These are phyloP conservation scores for Eumaeus atala DNA, from an alignment of 1,140 invertebrate species.

Conservation along the genomic window DNA sequence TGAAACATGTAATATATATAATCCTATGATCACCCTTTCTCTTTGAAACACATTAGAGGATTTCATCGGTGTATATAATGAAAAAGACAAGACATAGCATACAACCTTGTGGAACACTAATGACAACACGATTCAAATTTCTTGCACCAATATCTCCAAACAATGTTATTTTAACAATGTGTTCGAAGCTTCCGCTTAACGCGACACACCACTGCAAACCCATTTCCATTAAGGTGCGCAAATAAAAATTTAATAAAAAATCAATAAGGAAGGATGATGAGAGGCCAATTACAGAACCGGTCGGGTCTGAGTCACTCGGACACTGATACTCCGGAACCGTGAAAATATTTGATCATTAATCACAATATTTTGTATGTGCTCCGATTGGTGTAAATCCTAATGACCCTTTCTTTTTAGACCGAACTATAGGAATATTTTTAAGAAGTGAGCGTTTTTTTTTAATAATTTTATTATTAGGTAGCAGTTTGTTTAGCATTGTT, in stretches of 20 bases:
- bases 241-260: neutral
- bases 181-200: too few relatives aligned
- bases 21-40: too few relatives aligned
- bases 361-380: neutral
- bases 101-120: too few relatives aligned
- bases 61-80: too few relatives aligned
- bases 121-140: too few relatives aligned
- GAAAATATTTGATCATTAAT: constrained; percentile 8
- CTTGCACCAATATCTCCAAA: too few relatives aligned
- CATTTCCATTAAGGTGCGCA: too few relatives aligned
- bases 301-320: neutral
- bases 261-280: neutral
- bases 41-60: too few relatives aligned
- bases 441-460: neutral
- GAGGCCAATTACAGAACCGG: neutral
- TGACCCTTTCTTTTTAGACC: neutral
- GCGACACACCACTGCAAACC: too few relatives aligned
- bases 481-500: neutral
- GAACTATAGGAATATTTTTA: neutral
- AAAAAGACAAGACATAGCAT: too few relatives aligned
- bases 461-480: neutral
- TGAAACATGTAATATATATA: too few relatives aligned
- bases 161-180: too few relatives aligned
- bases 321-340: neutral
- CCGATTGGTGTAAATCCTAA: neutral